Percentiles rank a stretch among this genome's conserved stretches.
These are phyloP conservation scores for Dendrophyllia cribrosa DNA, from an alignment of 64 coral and sea anemone genomes.

Conservation along the genomic window DNA sequence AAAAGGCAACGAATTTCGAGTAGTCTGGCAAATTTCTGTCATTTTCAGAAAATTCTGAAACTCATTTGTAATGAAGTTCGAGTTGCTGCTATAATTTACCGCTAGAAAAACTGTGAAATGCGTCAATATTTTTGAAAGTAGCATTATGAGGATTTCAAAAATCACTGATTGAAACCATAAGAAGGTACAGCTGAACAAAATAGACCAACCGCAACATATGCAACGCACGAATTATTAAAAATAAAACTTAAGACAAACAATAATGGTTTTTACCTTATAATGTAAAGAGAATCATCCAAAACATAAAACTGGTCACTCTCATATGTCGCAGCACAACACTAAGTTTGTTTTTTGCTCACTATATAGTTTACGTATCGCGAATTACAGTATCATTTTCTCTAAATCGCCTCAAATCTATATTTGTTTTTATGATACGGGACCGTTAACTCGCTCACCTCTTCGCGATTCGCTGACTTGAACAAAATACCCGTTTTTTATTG, in stretches of 20 bases:
- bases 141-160: not conserved
- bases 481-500: conserved; percentile 23
- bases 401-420: not conserved
- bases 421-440: not conserved
- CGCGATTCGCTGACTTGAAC: not conserved
- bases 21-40: too few species aligned
- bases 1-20: too few species aligned
- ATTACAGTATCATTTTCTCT: not conserved
- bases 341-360: too few species aligned
- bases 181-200: not conserved
- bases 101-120: too few species aligned
- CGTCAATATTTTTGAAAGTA: too few species aligned
- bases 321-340: too few species aligned
- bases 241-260: not conserved
- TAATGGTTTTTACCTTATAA: not conserved
- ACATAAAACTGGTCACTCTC: not conserved
- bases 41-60: too few species aligned
- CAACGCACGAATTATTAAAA: not conserved
- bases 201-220: not conserved
- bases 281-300: not conserved
- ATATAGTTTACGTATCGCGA: not conserved
- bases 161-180: not conserved
- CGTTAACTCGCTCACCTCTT: not conserved
- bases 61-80: too few species aligned
- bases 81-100: too few species aligned